Conservation (phyloP, 1,140 invertebrate genomes). For the Diabrotica undecimpunctata region DNA sequence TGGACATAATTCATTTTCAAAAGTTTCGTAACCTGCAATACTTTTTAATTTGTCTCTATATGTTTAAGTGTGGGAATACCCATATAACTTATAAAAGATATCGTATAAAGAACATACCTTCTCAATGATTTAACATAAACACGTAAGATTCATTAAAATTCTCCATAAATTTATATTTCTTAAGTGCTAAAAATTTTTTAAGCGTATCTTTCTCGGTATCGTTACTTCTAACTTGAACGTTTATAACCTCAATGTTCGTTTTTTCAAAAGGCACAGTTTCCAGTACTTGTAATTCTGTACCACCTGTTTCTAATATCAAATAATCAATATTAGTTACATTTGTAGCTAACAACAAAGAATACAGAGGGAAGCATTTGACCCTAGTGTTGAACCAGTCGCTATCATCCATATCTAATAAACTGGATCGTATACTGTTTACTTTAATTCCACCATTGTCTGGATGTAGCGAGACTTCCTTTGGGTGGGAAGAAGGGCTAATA, state of each 20-base stretch:
- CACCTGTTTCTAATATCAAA: conserved; percentile 66
- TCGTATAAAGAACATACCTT: no score
- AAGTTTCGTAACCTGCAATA: no score
- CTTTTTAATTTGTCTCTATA: no score
- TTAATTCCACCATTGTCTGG: conserved; percentile 56
- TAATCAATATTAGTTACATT: conserved; percentile 68
- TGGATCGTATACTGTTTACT: conserved; percentile 47
- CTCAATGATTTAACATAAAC: conserved; percentile 29
- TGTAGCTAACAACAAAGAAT: conserved; percentile 72
- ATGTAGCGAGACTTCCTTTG: conserved; percentile 68
- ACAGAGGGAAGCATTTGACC: conserved; percentile 81
- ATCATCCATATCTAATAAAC: conserved; percentile 51
- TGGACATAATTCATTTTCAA: no score
- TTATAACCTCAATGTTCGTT: conserved; percentile 51
- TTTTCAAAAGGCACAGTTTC: conserved; percentile 54
- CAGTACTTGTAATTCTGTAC: conserved; percentile 57
- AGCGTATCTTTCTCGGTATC: conserved; percentile 42
- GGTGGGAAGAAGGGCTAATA: conserved; percentile 67
- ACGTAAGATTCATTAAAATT: conserved; percentile 41
- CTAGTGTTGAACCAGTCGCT: conserved; percentile 55
- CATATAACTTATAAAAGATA: no score
- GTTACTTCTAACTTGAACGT: conserved; percentile 37
- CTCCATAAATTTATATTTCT: conserved; percentile 42
- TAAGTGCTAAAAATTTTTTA: conserved; percentile 42
- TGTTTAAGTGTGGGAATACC: no score